Evolutionary conservation across 2,797 vertebrate species (phyloP), one percentile per base, ranked within the genome.

Genomic region (Eidolon dupreanum): DNA sequence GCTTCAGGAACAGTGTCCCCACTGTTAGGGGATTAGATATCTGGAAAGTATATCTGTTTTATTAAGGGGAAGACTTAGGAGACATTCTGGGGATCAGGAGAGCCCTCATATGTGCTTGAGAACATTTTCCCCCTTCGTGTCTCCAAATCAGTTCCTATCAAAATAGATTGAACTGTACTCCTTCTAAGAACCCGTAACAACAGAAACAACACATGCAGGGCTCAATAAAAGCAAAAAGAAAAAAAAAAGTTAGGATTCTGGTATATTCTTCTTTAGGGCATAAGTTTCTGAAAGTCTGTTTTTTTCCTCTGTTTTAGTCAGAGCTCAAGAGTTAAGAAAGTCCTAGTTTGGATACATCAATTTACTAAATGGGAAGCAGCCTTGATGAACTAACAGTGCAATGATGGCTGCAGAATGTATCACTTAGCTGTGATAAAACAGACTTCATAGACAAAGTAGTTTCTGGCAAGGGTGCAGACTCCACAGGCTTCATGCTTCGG

Each of bases 141-240:
- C 65, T 82, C 53, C 61, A 86, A 82, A 86, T 43, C 26, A 97
- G 71, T 77, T 92, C 15, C 46, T 66, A 33, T 77, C 20, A 51
- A 46, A 43, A 83, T 41, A 86, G 66, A 96, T 5, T 26, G 20
- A 51, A 77, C 26, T 46, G 24, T 65, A 73, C n/a, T n/a, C 11
- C 46, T 93, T 41, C 26, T 79, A 95, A 95, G 43, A 89, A 81
- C 17, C 51, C 65, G 8, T 70, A 91, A 88, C 22, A 84, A 65
- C 31, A 95, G 70, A 88, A 74, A 90, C 17, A 53, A 13, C 28
- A 51, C 7, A 4, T 70, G 71, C 10, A 65, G 6, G 24, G n/a
- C 43, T 88, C 28, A 84, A 75, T 51, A 88, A 92, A 84, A 85
- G 46, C 10, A 61, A 79, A 83, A 36, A 12, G 33, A 33, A 38